These are phyloP conservation scores for Mesorhabditis spiculigera DNA, from an alignment of 2,888 invertebrate genomes.

Conservation along the genomic window DNA sequence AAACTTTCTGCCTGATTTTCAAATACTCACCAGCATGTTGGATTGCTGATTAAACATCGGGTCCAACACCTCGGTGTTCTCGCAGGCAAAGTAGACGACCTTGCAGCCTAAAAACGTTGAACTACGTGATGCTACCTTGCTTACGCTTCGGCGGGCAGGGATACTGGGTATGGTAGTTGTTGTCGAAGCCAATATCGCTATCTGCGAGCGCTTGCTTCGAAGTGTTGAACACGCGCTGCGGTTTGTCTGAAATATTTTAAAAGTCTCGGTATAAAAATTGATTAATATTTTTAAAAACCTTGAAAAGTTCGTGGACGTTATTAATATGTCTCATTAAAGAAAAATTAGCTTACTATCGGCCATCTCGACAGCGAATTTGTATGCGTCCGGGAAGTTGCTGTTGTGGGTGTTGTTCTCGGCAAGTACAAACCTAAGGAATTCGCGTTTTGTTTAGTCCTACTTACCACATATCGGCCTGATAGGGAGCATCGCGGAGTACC, in stretches of 20 bases:
- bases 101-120: conserved; percentile 3
- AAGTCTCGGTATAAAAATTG: no score
- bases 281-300: no score
- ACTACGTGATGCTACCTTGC: background rate
- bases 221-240: background rate
- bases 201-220: background rate
- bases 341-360: background rate
- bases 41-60: background rate
- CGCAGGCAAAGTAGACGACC: conserved; percentile 6
- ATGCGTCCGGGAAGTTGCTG: background rate
- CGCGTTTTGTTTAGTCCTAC: no score
- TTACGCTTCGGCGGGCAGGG: conserved; percentile 5
- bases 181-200: background rate
- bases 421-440: conserved; percentile 2
- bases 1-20: background rate
- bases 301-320: no score
- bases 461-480: conserved; percentile 1
- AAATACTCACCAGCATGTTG: background rate
- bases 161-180: background rate
- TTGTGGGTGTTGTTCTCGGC: background rate
- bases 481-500: background rate
- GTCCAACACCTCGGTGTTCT: conserved; percentile 4
- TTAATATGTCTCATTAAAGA: no score
- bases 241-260: background rate
- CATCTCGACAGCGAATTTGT: background rate